Conservation (phyloP, 2,113 vertebrate genomes). For the Solea solea region DNA sequence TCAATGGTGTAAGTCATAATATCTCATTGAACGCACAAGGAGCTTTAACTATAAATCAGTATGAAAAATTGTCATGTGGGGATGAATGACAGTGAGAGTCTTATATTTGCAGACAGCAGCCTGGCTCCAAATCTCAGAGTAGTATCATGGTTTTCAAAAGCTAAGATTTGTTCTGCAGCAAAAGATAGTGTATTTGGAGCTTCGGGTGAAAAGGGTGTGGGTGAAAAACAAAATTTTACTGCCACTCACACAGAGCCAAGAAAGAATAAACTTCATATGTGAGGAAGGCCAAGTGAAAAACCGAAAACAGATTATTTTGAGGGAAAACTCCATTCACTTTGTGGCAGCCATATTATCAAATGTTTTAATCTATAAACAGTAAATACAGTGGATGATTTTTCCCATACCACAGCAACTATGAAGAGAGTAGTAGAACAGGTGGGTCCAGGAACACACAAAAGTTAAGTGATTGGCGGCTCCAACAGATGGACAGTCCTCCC, state of each 20-base stretch:
- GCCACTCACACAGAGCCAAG: conserved; percentile 9
- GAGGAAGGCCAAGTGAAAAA: not conserved
- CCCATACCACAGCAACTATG: too few species aligned
- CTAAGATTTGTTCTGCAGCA: not conserved
- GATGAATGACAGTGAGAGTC: not conserved
- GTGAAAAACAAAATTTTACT: conserved; percentile 29
- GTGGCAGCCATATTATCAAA: too few species aligned
- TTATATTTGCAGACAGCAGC: conserved; percentile 29
- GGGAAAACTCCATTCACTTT: not conserved
- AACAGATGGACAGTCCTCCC: conserved; percentile 24
- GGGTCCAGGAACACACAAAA: not conserved
- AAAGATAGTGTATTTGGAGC: not conserved
- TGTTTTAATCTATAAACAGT: too few species aligned
- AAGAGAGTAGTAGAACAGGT: conserved; percentile 7
- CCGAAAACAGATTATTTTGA: not conserved
- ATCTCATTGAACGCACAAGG: conserved; percentile 17
- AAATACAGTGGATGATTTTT: too few species aligned
- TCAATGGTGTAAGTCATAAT: not conserved
- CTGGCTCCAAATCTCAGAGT: conserved; percentile 25
- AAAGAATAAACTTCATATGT: conserved; percentile 10
- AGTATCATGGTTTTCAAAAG: conserved; percentile 16
- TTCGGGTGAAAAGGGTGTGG: not conserved
- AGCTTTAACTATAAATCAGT: conserved; percentile 30
- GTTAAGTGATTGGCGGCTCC: conserved; percentile 16
- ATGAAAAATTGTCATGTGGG: conserved; percentile 1